These are phyloP conservation scores for Takifugu ocellatus DNA, from an alignment of 2,797 vertebrate genomes.

Conservation along the genomic window DNA sequence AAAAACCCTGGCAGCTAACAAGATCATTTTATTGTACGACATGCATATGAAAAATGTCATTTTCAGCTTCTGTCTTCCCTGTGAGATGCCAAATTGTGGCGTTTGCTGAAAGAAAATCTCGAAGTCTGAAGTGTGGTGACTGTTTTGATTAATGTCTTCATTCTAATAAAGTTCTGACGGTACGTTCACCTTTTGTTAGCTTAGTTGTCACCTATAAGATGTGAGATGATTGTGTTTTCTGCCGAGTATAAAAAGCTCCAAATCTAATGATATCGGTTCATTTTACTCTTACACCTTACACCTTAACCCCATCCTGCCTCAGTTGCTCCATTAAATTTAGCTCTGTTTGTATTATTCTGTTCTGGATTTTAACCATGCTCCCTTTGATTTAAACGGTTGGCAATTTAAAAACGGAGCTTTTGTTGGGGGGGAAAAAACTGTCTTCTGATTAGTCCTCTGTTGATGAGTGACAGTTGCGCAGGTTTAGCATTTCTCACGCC, in stretches of 20 bases:
- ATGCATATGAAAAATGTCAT: constrained; percentile 21
- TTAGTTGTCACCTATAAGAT: constrained; percentile 12
- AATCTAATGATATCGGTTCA: constrained; percentile 15
- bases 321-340: constrained; percentile 35
- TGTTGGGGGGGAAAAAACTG: too few relatives aligned
- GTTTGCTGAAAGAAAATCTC: constrained; percentile 16
- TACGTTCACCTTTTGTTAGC: too few relatives aligned
- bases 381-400: too few relatives aligned
- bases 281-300: constrained; percentile 6
- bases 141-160: constrained; percentile 10
- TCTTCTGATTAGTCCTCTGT: too few relatives aligned
- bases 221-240: constrained; percentile 30
- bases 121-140: constrained; percentile 10
- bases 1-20: constrained; percentile 24
- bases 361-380: too few relatives aligned
- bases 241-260: constrained; percentile 17
- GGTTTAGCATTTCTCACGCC: too few relatives aligned
- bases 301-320: constrained; percentile 16
- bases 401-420: too few relatives aligned
- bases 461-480: too few relatives aligned
- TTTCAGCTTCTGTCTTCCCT: constrained; percentile 3
- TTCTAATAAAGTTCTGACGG: too few relatives aligned
- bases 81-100: constrained; percentile 7
- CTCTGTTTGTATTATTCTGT: constrained; percentile 17
- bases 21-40: constrained; percentile 32